Evolutionary conservation across 1,140 invertebrate genomes (phyloP), one percentile per base, ranked within the genome.

Genomic region (Meloidogyne chitwoodi): DNA sequence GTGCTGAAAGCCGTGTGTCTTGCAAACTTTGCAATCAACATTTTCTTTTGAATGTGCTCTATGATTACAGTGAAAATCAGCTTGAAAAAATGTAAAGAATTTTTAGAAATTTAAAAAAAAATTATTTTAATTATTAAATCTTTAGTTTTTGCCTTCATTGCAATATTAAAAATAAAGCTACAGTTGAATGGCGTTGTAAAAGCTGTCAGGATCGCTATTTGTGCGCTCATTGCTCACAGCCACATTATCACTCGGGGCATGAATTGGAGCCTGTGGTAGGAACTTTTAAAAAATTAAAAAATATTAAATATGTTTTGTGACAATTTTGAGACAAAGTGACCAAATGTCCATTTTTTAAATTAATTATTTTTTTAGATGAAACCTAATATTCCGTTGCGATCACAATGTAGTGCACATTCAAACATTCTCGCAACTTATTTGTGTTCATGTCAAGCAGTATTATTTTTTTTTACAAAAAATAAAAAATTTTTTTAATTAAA

Each of bases 161-260:
- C 56, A 73, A 73, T 64, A 29, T 73, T 4, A 73, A 73, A 62
- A 73, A 73, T 14, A 61, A 61, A 63, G 41, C 70, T 38, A 29
- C 41, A 27, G 70, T 73, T 1, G 70, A 73, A 73, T 73, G 48
- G 70, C 29, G 70, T 31, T 73, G 70, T 62, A 64, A 73, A 73
- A 73, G 56, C 2, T 73, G 70, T 66, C n/a, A 31, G 65, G 10
- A 66, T 66, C n/a, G 65, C 1, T 73, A 73, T 64, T 34, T 73
- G 12, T 73, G 70, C 10, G 64, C 61, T 11, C 22, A 19, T 14
- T 73, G 70, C 38, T 56, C 70, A 34, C 61, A 73, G n/a, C 70
- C 70, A 5, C 70, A 73, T 64, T 27, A 63, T 62, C 22, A 34
- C 12, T 73, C 70, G 24, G 70, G 44, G 2, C 70, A 73, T 22